A percentile compares a stretch with the other conserved stretches of the same genome.
phyloP scores from a whole-genome alignment of 1,140 invertebrate genomes.

The Pollicipes pollicipes region DNA sequence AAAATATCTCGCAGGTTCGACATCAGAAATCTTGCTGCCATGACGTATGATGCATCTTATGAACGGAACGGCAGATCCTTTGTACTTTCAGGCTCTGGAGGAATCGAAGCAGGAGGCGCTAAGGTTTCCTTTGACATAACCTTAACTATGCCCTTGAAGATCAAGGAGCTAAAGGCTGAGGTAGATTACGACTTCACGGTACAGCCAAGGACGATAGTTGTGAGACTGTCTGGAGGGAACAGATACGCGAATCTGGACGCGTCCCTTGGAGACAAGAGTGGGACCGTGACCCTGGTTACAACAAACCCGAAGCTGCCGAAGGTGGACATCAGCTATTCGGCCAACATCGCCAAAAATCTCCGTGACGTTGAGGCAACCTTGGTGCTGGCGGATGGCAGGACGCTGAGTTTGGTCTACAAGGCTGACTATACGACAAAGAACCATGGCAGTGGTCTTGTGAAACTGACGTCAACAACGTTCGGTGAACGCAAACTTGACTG shows the following conservation, averaged over 20 bases:
- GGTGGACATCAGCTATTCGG: not conserved
- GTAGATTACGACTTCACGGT: not conserved
- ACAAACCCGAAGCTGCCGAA: not conserved
- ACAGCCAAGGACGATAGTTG: not conserved
- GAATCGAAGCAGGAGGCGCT: not conserved
- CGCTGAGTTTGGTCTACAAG: not conserved
- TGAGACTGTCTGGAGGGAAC: not conserved
- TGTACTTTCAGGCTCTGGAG: not conserved
- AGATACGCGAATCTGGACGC: not conserved
- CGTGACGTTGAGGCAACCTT: not conserved
- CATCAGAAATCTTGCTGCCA: not conserved
- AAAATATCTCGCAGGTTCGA: not conserved
- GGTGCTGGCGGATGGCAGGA: not conserved
- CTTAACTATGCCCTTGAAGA: not conserved
- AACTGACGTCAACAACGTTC: not conserved
- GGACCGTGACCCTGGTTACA: not conserved
- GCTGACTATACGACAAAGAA: not conserved
- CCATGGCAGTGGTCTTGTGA: not conserved
- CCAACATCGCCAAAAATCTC: not conserved
- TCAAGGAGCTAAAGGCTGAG: not conserved
- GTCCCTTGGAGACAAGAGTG: not conserved
- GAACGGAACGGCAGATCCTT: not conserved
- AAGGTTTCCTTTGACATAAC: not conserved
- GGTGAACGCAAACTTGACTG: not conserved
- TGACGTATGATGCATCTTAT: not conserved